Percentiles rank a stretch among this genome's conserved stretches.
Conservation (phyloP, 2,888 invertebrate genomes). For the Caenorhabditis becei region DNA sequence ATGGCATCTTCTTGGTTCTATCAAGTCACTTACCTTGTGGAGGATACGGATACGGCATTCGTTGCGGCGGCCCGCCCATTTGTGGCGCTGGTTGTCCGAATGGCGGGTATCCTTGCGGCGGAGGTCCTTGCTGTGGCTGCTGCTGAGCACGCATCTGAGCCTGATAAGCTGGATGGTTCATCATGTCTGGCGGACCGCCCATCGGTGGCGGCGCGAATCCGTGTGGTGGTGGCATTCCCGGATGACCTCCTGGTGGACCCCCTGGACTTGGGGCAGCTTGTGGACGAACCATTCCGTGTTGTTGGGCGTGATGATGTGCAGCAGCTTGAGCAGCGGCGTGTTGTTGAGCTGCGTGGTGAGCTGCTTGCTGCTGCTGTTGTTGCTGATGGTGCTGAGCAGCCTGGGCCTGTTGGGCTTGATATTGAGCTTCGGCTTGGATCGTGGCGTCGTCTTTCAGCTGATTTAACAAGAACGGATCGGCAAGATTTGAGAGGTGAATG, state of each 20-base stretch:
- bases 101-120: slow-evolving; percentile 54
- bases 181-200: slow-evolving; percentile 41
- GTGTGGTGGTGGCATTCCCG: slow-evolving; percentile 38
- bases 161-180: slow-evolving; percentile 52
- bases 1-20: neutral
- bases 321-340: slow-evolving; percentile 4
- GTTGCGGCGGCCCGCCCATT: slow-evolving; percentile 47
- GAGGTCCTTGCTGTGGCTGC: slow-evolving; percentile 24
- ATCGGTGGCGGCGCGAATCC: slow-evolving; percentile 44
- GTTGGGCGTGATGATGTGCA: slow-evolving; percentile 35
- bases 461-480: slow-evolving; percentile 85
- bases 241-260: slow-evolving; percentile 29
- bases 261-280: slow-evolving; percentile 42
- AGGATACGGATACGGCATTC: slow-evolving; percentile 48
- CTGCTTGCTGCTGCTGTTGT: slow-evolving; percentile 15
- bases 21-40: slow-evolving; percentile 28
- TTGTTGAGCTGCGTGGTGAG: slow-evolving; percentile 24
- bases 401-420: slow-evolving; percentile 49
- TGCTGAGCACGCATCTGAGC: slow-evolving; percentile 47
- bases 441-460: slow-evolving; percentile 61
- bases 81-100: slow-evolving; percentile 64
- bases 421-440: slow-evolving; percentile 7
- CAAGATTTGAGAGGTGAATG: slow-evolving; percentile 94
- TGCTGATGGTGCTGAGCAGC: slow-evolving; percentile 50
- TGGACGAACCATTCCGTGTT: slow-evolving; percentile 23